Percentiles rank a stretch among this genome's conserved stretches.
Conservation (phyloP, 2,797 vertebrate genomes). For the Muscicapa striata region DNA sequence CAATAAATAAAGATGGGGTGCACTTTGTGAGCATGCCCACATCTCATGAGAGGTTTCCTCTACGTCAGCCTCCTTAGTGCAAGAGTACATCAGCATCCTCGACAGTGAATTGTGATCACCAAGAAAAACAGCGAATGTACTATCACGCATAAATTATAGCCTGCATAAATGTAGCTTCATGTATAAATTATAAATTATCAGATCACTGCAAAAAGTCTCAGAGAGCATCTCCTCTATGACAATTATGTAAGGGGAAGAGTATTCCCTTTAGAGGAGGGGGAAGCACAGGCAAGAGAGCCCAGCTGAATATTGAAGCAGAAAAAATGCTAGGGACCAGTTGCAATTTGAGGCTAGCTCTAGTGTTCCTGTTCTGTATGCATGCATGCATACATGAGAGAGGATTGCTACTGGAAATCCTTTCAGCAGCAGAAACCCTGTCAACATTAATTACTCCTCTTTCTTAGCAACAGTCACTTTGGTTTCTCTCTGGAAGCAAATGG, state of each 20-base stretch:
- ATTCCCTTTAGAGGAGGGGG: background rate
- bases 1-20: background rate
- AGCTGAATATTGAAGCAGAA: background rate
- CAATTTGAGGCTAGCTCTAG: background rate
- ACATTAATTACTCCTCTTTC: background rate
- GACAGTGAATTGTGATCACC: background rate
- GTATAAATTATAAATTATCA: background rate
- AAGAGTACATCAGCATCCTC: background rate
- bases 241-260: background rate
- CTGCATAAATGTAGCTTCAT: background rate
- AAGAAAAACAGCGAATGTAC: background rate
- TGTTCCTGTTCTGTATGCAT: background rate
- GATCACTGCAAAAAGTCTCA: background rate
- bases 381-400: background rate
- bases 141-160: background rate
- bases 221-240: background rate
- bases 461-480: background rate
- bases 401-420: background rate
- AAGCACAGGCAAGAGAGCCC: background rate
- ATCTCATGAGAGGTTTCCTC: background rate
- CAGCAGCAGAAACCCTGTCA: background rate
- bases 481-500: constrained; percentile 2
- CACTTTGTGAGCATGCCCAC: background rate
- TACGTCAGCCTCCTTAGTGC: background rate
- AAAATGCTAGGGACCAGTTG: background rate